Base-by-base conservation (phyloP, 2,888 invertebrate species). In the Taenaris catops region DNA sequence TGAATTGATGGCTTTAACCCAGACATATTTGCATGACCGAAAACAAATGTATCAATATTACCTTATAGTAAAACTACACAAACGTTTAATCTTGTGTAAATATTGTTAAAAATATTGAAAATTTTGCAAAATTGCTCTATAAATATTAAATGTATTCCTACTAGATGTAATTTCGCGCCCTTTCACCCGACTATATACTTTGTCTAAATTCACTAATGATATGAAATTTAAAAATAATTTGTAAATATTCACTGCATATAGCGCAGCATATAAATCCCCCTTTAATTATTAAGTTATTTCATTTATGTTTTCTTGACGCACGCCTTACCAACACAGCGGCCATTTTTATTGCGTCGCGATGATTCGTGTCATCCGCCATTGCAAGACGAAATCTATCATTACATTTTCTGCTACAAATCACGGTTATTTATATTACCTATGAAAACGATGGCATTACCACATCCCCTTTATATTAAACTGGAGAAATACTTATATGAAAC, bases 311-410 rank as follows among this genome's bases (percentile, higher is more conserved):
- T 69, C 67, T 72, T 78, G 80, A 80, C 81, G 81, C 83, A 76
- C 81, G 84, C 84, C 84, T 84, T 86, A 86, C 86, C 86, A 67
- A 71, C 65, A 69, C 54, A 80, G 80, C 84, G 84, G 84, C 86
- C 86, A 86, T 86, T 73, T 86, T 86, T 83, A 84, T 86, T 86
- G 81, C 83, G 83, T 81, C 79, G 79, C 72, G 83, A 79, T 75
- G 81, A 75, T 78, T 86, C 83, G 83, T 86, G 86, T 83, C 84
- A 84, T 81, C 86, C 86, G 86, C 86, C 86, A 86, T 86, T 86
- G 78, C 63, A 72, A 72, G 70, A 64, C 62, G 48, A 61, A 69
- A 76, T 75, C 61, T 55, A 63, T 63, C 57, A 55, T 55, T 63
- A 65, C 59, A 60, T 55, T 55, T 57, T 55, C 55, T 61, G 63